Evolutionary conservation across 2,797 vertebrate species (phyloP).

Genomic region (Urosaurus nigricauda): DNA sequence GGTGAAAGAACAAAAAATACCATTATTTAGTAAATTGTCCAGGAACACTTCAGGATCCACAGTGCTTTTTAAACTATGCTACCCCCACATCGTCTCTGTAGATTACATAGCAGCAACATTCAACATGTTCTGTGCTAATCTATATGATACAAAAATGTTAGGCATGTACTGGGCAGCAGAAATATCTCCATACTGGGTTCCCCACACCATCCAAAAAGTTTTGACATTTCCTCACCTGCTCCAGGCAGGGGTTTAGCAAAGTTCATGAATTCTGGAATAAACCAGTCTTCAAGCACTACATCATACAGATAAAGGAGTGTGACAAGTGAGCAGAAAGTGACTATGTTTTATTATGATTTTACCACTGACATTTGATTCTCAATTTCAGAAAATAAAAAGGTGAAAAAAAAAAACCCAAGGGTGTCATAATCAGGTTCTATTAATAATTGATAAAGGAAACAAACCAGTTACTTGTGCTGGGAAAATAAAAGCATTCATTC

Average conservation of each 20-base stretch:
- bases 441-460: constrained; percentile 49
- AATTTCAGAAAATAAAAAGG: background rate
- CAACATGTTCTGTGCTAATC: background rate
- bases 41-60: background rate
- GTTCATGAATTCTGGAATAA: background rate
- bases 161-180: background rate
- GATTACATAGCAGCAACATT: background rate
- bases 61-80: background rate
- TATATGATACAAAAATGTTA: background rate
- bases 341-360: background rate
- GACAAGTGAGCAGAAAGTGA: background rate
- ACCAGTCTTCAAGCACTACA: background rate
- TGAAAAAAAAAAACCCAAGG: background rate
- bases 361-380: background rate
- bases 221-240: background rate
- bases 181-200: background rate
- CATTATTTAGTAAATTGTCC: background rate
- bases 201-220: background rate
- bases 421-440: constrained; percentile 25
- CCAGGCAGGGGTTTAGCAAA: background rate
- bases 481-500: constrained; percentile 45
- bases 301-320: background rate
- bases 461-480: constrained; percentile 36
- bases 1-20: background rate
- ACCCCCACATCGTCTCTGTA: background rate